A percentile compares a stretch with the other conserved stretches of the same genome.
phyloP scores from a whole-genome alignment of 2,113 vertebrate species.

The Bothrops jararaca region DNA sequence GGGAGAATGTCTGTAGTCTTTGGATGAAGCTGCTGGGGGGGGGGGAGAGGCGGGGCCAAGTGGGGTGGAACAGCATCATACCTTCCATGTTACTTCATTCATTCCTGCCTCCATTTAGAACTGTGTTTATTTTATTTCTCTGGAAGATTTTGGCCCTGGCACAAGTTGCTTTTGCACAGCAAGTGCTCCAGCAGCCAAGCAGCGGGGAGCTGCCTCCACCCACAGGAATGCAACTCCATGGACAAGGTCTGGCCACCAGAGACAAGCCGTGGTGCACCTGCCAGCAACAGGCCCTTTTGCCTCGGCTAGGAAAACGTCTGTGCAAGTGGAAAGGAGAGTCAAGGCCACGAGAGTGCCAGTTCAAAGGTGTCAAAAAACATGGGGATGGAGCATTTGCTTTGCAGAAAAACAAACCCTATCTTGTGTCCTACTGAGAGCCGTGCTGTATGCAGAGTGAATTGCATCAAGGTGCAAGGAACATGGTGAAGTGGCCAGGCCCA shows the following conservation, averaged over 20 bases:
- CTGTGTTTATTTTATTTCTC: conserved; percentile 62
- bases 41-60: background rate
- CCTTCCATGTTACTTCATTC: conserved; percentile 60
- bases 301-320: background rate
- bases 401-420: too few species aligned
- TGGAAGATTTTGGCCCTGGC: conserved; percentile 37
- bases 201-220: background rate
- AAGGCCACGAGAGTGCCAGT: background rate
- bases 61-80: conserved; percentile 41
- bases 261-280: background rate
- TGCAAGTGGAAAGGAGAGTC: background rate
- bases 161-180: background rate
- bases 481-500: background rate
- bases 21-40: background rate
- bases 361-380: background rate
- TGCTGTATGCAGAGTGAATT: background rate
- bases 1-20: background rate
- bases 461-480: too few species aligned
- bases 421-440: too few species aligned
- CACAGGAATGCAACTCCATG: background rate
- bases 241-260: background rate
- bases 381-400: background rate
- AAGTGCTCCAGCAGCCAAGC: conserved; percentile 7
- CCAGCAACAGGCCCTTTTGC: background rate
- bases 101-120: conserved; percentile 45